Conservation (phyloP, 2,113 vertebrate genomes). For the Anas platyrhynchos region DNA sequence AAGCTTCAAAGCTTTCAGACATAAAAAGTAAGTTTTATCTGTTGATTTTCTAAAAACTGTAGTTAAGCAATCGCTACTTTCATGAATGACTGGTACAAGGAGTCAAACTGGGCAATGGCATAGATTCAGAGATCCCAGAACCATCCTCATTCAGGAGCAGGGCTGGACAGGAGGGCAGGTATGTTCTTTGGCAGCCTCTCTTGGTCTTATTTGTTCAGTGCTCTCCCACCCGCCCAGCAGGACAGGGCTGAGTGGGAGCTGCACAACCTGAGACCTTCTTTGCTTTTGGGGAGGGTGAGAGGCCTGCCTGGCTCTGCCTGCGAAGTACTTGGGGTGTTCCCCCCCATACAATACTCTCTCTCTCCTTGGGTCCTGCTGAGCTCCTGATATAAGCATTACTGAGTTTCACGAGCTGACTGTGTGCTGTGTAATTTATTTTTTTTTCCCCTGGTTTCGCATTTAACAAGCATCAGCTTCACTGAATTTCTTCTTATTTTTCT, state of each 20-base stretch:
- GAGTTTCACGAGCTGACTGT: not conserved
- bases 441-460: not conserved
- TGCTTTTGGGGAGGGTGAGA: not conserved
- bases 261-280: not conserved
- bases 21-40: not conserved
- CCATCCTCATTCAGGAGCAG: not conserved
- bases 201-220: not conserved
- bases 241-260: not conserved
- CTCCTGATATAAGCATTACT: not conserved
- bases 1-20: slow-evolving; percentile 19
- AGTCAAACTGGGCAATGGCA: not conserved
- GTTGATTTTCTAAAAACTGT: not conserved
- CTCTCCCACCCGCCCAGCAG: not conserved
- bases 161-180: not conserved
- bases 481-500: not conserved
- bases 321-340: not conserved
- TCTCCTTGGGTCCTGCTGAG: not conserved
- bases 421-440: not conserved
- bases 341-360: rapidly evolving
- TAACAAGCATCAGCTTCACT: not conserved
- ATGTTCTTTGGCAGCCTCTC: not conserved
- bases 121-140: not conserved
- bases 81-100: not conserved
- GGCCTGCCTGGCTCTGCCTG: not conserved
- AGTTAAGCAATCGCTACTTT: not conserved